Base-by-base conservation (phyloP, 2,888 invertebrate genomes). In the Drosophila silvestris region DNA sequence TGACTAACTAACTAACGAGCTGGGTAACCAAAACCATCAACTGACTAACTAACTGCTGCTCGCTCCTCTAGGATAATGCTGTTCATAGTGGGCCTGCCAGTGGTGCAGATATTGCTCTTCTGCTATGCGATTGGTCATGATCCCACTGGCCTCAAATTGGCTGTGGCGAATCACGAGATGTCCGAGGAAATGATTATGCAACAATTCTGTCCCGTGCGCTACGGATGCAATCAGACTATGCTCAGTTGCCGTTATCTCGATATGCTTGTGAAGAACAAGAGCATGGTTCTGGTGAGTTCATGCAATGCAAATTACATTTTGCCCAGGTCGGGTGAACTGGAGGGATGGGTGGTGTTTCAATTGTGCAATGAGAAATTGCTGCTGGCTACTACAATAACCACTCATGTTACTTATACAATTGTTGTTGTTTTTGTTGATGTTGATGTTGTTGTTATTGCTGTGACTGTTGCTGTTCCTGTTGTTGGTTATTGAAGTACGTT, bases 71-170 rank as follows among this genome's bases (percentile, higher is more conserved):
- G 97, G 1, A 95, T 98, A 44, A 95, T 98, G 95, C 93, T 96
- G 54, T 98, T 98, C 93, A 96, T 98, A 82, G 96, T 98, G 76
- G 96, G 97, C 19, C 94, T 98, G 60, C 98, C 98, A 0, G 95
- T 97, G 4, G 95, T 96, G 2, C 98, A 98, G 94, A 97, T 97
- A 90, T 94, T 98, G 30, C 94, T 98, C 54, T 98, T 98, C 94
- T 98, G 98, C 91, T 93, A 97, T 59, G 96, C 98, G 22, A 97
- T 98, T 83, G 98, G 98, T n/a, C 96, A 97, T 91, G 97, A 97
- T 91, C 98, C 98, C 0, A 94, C 94, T 10, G 96, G 96, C 19
- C 94, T 98, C 1, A 95, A 95, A 52, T 92, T 98, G 50, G 97
- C 96, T 1, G 95, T 98, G 35, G 96, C 97, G 33, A 98, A 98